Conservation (phyloP, 2,797 vertebrate genomes). For the Nothura maculosa region DNA sequence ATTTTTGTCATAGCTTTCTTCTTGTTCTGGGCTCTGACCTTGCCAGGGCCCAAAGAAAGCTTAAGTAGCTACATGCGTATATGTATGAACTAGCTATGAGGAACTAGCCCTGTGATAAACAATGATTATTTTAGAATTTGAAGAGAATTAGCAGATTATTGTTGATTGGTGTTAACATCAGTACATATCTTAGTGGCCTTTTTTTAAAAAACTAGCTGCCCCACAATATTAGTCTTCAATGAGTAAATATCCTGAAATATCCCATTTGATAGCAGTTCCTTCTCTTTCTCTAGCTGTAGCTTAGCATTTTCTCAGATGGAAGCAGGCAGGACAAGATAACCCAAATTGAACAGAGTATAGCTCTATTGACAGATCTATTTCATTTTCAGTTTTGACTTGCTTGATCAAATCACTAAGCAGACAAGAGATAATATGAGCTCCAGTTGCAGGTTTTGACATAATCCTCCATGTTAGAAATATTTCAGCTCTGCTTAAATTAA, state of each 20-base stretch:
- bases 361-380: neutral
- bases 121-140: neutral
- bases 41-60: neutral
- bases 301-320: neutral
- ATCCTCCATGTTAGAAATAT: neutral
- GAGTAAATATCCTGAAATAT: neutral
- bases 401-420: no score
- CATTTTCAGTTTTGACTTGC: neutral
- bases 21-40: neutral
- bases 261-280: neutral
- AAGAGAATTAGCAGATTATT: neutral
- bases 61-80: neutral
- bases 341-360: neutral
- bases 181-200: neutral
- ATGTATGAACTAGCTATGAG: neutral
- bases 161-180: neutral
- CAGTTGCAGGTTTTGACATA: neutral
- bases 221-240: accelerated
- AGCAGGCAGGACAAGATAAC: neutral
- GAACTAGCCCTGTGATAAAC: accelerated
- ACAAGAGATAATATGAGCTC: neutral
- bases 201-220: neutral
- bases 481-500: neutral
- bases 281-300: neutral
- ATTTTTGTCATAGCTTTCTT: neutral